These are phyloP conservation scores for Calosoma granatense DNA, from an alignment of 1,140 invertebrate genomes.

Conservation along the genomic window DNA sequence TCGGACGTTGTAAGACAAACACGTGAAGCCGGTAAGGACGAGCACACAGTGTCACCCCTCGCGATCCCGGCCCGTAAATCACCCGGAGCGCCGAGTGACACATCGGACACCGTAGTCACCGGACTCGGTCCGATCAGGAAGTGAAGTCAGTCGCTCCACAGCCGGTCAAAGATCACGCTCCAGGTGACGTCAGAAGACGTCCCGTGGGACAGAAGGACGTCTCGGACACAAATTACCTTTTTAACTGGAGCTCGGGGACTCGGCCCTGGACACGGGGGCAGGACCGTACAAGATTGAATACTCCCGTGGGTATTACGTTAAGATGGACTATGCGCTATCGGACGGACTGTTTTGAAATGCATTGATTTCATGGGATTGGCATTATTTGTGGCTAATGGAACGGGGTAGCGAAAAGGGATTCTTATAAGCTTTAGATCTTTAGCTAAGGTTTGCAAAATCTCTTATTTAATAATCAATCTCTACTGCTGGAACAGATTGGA, in stretches of 20 bases:
- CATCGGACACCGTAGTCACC: background rate
- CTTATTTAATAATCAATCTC: too few species aligned
- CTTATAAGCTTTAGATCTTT: too few species aligned
- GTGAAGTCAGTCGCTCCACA: background rate
- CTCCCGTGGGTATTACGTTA: background rate
- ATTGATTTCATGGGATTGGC: background rate
- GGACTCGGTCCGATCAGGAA: background rate
- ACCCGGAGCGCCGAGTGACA: background rate
- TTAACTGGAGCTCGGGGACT: conserved; percentile 9
- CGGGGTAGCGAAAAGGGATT: too few species aligned
- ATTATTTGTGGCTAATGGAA: background rate
- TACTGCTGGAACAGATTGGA: too few species aligned
- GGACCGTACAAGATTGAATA: conserved; percentile 5
- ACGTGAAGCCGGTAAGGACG: background rate
- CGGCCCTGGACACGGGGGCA: background rate
- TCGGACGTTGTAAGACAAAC: background rate
- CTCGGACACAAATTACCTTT: conserved; percentile 10
- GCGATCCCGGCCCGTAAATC: background rate
- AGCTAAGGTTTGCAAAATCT: too few species aligned
- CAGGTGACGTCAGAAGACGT: background rate
- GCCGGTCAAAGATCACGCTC: background rate
- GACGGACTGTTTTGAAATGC: background rate
- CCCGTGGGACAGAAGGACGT: background rate
- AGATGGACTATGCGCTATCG: background rate
- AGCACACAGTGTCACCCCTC: background rate